Conservation (phyloP, 1,140 invertebrate genomes). For the Listronotus oregonensis region DNA sequence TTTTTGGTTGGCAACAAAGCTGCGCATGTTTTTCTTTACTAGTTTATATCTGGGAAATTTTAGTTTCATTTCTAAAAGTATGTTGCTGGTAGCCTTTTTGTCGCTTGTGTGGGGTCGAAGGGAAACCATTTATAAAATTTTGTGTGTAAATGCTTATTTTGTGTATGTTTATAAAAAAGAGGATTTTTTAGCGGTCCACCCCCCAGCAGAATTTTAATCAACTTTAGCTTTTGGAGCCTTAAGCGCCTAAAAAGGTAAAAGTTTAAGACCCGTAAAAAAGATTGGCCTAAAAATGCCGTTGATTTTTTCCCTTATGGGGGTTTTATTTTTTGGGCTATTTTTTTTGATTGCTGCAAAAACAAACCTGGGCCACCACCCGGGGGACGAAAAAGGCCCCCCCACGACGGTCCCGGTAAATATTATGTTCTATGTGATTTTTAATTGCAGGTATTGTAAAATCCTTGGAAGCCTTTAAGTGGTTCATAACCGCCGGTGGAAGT, state of each 20-base stretch:
- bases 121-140: conserved; percentile 18
- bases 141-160: conserved; percentile 24
- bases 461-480: background rate
- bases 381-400: conserved; percentile 72
- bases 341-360: conserved; percentile 83
- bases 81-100: background rate
- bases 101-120: background rate
- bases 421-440: background rate
- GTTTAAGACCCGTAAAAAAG: background rate
- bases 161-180: conserved; percentile 71
- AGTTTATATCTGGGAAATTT: too few species aligned
- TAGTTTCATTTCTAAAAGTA: too few species aligned
- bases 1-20: too few species aligned
- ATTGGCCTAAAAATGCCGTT: conserved; percentile 15
- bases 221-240: conserved; percentile 82
- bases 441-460: background rate
- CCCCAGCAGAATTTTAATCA: conserved; percentile 75
- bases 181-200: conserved; percentile 84
- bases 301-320: conserved; percentile 1
- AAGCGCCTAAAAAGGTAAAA: conserved; percentile 82
- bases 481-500: background rate
- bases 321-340: background rate
- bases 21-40: too few species aligned
- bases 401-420: conserved; percentile 69
- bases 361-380: conserved; percentile 68